Evolutionary conservation across 2,113 vertebrate genomes (phyloP), one percentile per base, ranked within the genome.

Genomic region (Apus apus): DNA sequence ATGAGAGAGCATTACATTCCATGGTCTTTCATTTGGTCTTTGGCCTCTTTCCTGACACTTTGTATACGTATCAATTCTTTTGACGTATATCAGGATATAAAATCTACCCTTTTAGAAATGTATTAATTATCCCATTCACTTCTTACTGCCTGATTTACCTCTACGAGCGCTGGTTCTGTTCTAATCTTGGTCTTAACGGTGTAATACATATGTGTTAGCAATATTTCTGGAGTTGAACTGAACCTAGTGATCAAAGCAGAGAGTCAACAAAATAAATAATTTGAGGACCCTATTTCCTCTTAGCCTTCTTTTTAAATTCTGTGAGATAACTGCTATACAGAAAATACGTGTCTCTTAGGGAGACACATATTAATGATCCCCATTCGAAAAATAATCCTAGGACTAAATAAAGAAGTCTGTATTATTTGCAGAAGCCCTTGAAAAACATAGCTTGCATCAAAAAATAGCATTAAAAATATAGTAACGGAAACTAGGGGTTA

Each of bases 121-220:
- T 20, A 65, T 43, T 88, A 77, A 73, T 58, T 43, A 61, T 46
- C 8, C 13, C 8, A 58, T 67, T 72, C 26, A 48, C 3, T 26
- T 45, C 18, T 73, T 0, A 0, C 27, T 70, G 23, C 13, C 17
- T 3, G 13, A 53, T 19, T 30, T 51, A 61, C 20, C 61, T 57
- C 40, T 5, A 68, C 3, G 11, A 60, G 21, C 38, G 45, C n/a
- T 76, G 22, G 19, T 61, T 19, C 46, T 56, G 3, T 30, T 75
- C 19, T 18, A 78, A 51, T 82, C 15, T 46, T 67, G 15, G 6
- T 67, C 29, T 90, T 81, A 75, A 58, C 67, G 66, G 30, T 9
- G 5, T 50, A 74, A 45, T 22, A 82, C 38, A 23, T 78, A 68
- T 32, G 17, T 26, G 1, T 4, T 22, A 75, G 61, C 3, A 45